A percentile compares a stretch with the other conserved stretches of the same genome.
phyloP scores from a whole-genome alignment of 2,797 vertebrate genomes.

The Sphaeramia orbicularis region DNA sequence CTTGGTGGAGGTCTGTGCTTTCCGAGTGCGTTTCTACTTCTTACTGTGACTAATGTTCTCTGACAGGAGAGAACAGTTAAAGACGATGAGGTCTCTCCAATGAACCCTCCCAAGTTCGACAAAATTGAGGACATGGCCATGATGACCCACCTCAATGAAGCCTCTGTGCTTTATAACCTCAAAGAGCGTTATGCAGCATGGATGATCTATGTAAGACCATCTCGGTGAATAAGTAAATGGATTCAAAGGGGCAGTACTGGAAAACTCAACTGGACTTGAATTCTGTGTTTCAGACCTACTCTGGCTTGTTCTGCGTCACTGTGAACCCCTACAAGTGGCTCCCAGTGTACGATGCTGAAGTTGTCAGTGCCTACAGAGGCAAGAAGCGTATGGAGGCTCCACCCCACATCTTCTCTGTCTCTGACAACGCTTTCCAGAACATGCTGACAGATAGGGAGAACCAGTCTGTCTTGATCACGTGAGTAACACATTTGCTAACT shows the following conservation, averaged over 20 bases:
- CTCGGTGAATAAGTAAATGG: too few relatives aligned
- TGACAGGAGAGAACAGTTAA: constrained; percentile 85
- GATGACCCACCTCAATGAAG: constrained; percentile 84
- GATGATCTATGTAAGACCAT: constrained; percentile 89
- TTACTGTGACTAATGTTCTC: too few relatives aligned
- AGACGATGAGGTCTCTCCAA: constrained; percentile 83
- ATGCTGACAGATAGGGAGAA: constrained; percentile 89
- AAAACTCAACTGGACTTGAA: constrained; percentile 3
- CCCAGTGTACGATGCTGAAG: constrained; percentile 87
- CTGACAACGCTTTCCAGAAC: constrained; percentile 90
- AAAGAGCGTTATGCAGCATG: constrained; percentile 93
- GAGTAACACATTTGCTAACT: constrained; percentile 60
- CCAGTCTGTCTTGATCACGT: constrained; percentile 92
- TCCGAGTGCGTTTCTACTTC: too few relatives aligned
- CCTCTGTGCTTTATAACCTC: constrained; percentile 88
- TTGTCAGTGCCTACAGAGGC: constrained; percentile 88
- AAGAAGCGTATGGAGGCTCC: constrained; percentile 92
- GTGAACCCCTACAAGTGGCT: too few relatives aligned
- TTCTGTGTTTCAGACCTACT: constrained; percentile 84
- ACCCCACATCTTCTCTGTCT: constrained; percentile 95
- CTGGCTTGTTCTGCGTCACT: constrained; percentile 81
- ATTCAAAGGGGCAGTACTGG: rapidly evolving
- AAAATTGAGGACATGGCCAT: constrained; percentile 85
- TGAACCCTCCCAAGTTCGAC: constrained; percentile 83
- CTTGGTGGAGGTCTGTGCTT: too few relatives aligned